These are phyloP conservation scores for Myrmecophaga tridactyla DNA, from an alignment of 2,113 vertebrate genomes.

Conservation along the genomic window DNA sequence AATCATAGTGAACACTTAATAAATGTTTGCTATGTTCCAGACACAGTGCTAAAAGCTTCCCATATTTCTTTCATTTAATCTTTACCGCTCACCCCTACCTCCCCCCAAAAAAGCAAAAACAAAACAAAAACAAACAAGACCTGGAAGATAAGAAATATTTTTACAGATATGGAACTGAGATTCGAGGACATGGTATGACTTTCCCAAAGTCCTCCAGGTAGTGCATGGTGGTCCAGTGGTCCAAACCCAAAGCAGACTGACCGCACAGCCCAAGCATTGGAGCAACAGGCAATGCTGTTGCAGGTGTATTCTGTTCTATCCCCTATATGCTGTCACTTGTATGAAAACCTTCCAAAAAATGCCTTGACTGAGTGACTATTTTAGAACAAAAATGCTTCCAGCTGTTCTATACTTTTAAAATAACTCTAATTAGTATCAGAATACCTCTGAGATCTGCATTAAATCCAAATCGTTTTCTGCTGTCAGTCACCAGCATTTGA, in stretches of 20 bases:
- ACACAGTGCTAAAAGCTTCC: not conserved
- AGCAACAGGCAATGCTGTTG: not conserved
- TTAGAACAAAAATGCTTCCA: conserved; percentile 37
- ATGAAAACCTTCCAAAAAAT: not conserved
- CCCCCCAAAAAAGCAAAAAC: not conserved
- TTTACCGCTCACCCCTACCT: not conserved
- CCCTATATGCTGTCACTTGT: not conserved
- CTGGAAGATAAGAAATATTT: not conserved
- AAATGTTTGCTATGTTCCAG: not conserved
- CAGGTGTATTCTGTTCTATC: not conserved
- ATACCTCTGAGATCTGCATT: not conserved
- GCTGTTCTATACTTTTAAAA: not conserved
- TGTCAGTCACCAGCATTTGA: not conserved
- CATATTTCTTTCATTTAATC: not conserved
- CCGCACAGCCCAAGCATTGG: not conserved
- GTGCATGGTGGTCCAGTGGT: not conserved
- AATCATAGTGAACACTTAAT: not conserved
- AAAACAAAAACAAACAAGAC: not conserved
- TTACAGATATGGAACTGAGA: not conserved
- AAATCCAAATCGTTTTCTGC: not conserved
- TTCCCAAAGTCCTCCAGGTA: not conserved
- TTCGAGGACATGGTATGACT: not conserved
- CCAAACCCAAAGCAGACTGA: not conserved
- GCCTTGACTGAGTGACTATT: not conserved
- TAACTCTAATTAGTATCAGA: not conserved